Evolutionary conservation across 2,888 invertebrate genomes (phyloP), one percentile per base, ranked within the genome.

Genomic region (Hirudinaria manillensis): DNA sequence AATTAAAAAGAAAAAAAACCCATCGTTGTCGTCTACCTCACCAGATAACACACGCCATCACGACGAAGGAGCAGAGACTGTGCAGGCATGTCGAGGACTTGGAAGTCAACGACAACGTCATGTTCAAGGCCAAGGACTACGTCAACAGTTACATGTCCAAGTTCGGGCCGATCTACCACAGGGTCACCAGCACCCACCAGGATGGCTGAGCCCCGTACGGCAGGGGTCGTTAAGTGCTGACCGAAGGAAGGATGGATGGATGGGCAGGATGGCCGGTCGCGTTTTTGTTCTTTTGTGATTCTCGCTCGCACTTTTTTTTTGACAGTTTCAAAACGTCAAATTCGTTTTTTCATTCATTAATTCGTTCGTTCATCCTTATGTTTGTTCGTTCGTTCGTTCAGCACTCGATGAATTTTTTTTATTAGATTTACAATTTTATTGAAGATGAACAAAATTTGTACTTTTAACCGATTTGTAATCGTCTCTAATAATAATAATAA

Each of bases 131-230:
- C 29, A 92, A 92, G 84, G 96, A 94, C 86, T 97, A 93, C 85
- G 93, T 97, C 75, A 90, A 90, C 82, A 95, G 94, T 84, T 97
- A 97, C 86, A 97, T 98, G 97, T 90, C 90, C 34, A 94, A 94
- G 86, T 95, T 93, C 86, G 94, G 94, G 0, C 89, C 91, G 1
- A 88, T 90, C 45, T 93, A 93, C 86, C 81, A 81, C 67, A 77
- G 75, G 29, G n/a, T 67, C 13, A 45, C 45, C 45, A 45, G 45
- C 13, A 16, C 45, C 10, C 45, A 45, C 45, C 61, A 61, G 2
- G 24, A 24, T n/a, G 21, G 24, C 29, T 24, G 61, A 61, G 10
- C 61, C 13, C n/a, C 19, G 27, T 1, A 2, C 13, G 19, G 16
- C 19, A 16, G 13, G 53, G 19, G 19, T 19, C 19, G 13, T 53